phyloP scores from a whole-genome alignment of 2,113 vertebrate genomes.

The Cervus canadensis region DNA sequence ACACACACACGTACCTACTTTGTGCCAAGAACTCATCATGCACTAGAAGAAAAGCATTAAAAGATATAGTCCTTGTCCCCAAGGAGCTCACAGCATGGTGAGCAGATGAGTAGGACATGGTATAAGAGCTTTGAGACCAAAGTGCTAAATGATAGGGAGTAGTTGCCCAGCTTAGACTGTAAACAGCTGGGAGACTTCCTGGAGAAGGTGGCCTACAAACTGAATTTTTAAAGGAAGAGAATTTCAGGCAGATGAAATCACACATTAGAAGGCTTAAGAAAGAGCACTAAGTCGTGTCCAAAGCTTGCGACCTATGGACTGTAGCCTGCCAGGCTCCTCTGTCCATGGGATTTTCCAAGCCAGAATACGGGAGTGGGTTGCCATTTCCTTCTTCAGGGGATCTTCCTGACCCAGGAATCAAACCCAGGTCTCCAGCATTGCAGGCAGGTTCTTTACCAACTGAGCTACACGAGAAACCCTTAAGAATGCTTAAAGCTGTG shows the following conservation, averaged over 20 bases:
- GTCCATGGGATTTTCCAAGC: background rate
- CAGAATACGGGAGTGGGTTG: background rate
- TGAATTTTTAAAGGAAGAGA: background rate
- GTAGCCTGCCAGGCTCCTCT: background rate
- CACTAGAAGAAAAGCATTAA: background rate
- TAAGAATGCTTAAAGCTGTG: background rate
- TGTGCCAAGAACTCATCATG: background rate
- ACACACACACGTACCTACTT: accelerated
- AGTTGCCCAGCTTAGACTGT: background rate
- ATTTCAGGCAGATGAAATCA: background rate
- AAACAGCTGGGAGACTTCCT: background rate
- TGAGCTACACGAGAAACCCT: background rate
- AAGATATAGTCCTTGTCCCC: background rate
- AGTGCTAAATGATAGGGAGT: background rate
- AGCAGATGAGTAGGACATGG: background rate
- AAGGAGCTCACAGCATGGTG: background rate
- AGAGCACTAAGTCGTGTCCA: accelerated
- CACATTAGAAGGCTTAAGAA: background rate
- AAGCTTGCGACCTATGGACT: background rate
- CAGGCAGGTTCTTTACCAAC: background rate
- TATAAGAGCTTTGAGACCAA: background rate
- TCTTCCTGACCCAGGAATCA: background rate
- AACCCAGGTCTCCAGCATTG: background rate
- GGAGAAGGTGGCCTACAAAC: background rate
- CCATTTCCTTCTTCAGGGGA: background rate